Base-by-base conservation (phyloP, 2,113 vertebrate species). In the Dipodomys ordii region DNA sequence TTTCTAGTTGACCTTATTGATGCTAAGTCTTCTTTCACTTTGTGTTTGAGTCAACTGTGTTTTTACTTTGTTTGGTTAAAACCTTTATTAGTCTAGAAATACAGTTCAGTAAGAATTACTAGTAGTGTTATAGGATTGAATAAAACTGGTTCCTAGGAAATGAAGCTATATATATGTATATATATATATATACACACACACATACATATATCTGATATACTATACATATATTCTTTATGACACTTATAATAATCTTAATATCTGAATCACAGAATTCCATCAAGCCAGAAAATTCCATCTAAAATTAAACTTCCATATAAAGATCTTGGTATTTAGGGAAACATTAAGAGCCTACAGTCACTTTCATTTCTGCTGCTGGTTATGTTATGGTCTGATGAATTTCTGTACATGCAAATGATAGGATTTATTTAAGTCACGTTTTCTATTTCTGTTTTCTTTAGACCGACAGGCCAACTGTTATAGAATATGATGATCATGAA, bases 401-500 rank as follows among this genome's bases (percentile, higher is more conserved):
- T 94, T 67, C 69, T 72, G 27, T 11, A 35, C 25, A 2, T 81
- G 64, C 18, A 57, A 2, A 74, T 81, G 7, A 2, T 73, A 28
- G 35, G 39, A 1, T 57, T 74, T 57, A 62, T 72, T 91, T 85
- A 71, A 94, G 60, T 79, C 25, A 30, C 10, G 11, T 65, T 79
- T 96, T 89, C 30, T 91, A 30, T 30, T 83, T 91, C 60, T 94
- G 92, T 96, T 97, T 71, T 88, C 92, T 93, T 80, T 97, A 99
- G 99, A 99, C 99, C 0, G 99, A 99, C 97, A 97, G 99, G 90
- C 99, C 99, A 23, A 99, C 99, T 5, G 99, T 99, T 95, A 99
- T 99, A 82, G 99, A 99, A 94, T 99, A 99, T 49, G 99, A 99
- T 68, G 99, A 99, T 97, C 99, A 99, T 4, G 99, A 99, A 95